These are phyloP conservation scores for Chamaetylas fuelleborni DNA, from an alignment of 2,113 vertebrate genomes.

Conservation along the genomic window DNA sequence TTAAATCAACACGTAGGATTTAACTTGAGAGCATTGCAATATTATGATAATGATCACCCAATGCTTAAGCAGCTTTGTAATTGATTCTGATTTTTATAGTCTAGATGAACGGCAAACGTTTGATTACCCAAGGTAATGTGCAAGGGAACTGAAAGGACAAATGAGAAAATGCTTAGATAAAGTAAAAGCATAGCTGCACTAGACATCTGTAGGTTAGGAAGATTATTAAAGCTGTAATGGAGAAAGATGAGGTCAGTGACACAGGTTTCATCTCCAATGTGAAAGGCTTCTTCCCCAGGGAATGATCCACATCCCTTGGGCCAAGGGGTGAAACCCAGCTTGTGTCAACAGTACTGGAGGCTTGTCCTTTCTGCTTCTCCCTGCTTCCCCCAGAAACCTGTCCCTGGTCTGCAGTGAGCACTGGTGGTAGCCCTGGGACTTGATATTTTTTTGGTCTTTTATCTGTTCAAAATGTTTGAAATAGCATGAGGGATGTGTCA, in stretches of 20 bases:
- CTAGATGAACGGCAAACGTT: neutral
- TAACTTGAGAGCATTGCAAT: neutral
- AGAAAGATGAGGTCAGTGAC: neutral
- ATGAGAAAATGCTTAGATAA: neutral
- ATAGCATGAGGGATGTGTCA: neutral
- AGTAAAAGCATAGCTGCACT: neutral
- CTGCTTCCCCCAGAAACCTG: neutral
- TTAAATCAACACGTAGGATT: neutral
- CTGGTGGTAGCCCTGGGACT: neutral
- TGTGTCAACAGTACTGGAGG: neutral
- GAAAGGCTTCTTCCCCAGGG: neutral
- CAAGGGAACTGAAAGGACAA: neutral
- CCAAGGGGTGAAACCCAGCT: neutral
- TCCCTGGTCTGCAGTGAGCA: fast-evolving
- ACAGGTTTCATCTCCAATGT: neutral
- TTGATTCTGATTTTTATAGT: neutral
- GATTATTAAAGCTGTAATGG: neutral
- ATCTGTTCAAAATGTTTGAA: neutral
- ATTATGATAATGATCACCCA: neutral
- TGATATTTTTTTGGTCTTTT: neutral
- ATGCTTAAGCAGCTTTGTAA: neutral
- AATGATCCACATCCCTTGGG: neutral
- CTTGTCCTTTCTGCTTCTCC: neutral
- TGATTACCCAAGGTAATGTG: neutral
- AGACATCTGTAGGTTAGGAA: neutral